These are phyloP conservation scores for Hydropotes inermis DNA, from an alignment of 2,113 vertebrate genomes.

Conservation along the genomic window DNA sequence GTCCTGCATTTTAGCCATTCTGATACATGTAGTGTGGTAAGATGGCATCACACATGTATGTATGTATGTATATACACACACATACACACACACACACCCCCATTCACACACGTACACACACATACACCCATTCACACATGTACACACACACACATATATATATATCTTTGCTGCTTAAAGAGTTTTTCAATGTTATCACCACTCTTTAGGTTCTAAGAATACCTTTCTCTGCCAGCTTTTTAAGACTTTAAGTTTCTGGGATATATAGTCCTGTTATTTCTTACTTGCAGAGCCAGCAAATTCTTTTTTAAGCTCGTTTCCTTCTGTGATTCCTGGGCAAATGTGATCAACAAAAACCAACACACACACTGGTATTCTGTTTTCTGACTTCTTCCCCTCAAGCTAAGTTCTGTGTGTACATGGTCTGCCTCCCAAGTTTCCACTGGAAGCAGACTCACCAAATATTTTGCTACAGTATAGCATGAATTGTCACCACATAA, in stretches of 20 bases:
- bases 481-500: neutral
- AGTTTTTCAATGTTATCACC: neutral
- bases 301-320: neutral
- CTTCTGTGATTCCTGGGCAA: neutral
- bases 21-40: neutral
- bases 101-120: neutral
- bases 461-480: neutral
- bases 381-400: neutral
- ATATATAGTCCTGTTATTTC: neutral
- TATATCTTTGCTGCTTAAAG: neutral
- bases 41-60: neutral
- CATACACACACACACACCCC: no score
- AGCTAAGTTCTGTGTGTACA: neutral
- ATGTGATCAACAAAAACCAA: neutral
- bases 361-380: neutral
- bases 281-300: neutral
- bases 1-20: neutral
- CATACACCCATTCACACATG: rapidly evolving
- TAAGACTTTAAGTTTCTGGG: neutral
- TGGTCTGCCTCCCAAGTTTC: neutral
- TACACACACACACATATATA: neutral
- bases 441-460: neutral
- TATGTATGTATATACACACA: neutral
- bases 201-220: neutral
- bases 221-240: neutral